These are phyloP conservation scores for Callospermophilus lateralis DNA, from an alignment of 2,113 vertebrate species.

Conservation along the genomic window DNA sequence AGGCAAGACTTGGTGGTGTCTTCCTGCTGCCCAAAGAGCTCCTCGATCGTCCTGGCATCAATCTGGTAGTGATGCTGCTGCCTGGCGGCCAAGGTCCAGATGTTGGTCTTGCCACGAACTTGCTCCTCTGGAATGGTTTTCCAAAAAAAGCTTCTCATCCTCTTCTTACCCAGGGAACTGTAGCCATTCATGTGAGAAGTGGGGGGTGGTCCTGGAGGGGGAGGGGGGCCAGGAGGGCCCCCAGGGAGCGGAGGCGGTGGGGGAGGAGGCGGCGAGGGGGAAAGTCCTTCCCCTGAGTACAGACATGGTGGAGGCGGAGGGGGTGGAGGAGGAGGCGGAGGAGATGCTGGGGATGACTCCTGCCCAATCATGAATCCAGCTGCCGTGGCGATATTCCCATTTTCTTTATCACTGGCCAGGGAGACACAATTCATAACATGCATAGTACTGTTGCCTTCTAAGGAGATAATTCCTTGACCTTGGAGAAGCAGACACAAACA, in stretches of 20 bases:
- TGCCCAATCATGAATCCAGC: conserved; percentile 88
- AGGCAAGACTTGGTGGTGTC: conserved; percentile 79
- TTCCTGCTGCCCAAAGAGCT: conserved; percentile 98
- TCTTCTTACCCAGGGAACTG: conserved; percentile 89
- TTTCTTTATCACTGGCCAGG: conserved; percentile 92
- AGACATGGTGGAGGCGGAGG: conserved; percentile 78
- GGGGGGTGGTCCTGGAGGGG: conserved; percentile 85
- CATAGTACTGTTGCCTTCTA: conserved; percentile 88
- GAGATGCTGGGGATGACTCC: conserved; percentile 60
- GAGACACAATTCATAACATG: conserved; percentile 96
- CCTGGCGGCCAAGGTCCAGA: conserved; percentile 95
- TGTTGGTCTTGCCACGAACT: conserved; percentile 96
- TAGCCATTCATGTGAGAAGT: conserved; percentile 83
- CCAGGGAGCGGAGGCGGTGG: conserved; percentile 79
- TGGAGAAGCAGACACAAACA: conserved; percentile 69
- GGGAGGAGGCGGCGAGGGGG: conserved; percentile 64
- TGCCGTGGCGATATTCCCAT: conserved; percentile 88
- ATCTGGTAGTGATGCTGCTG: conserved; percentile 96
- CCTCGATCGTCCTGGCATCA: conserved; percentile 95
- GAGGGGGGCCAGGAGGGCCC: conserved; percentile 84
- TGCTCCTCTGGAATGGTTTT: conserved; percentile 98
- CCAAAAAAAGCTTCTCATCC: conserved; percentile 98
- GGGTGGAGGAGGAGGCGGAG: conserved; percentile 71
- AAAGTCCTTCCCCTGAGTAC: conserved; percentile 63
- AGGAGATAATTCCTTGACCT: conserved; percentile 83